Percentiles rank a stretch among this genome's conserved stretches.
These are phyloP conservation scores for Mesoclemmys tuberculata DNA, from an alignment of 2,113 vertebrate species.

Conservation along the genomic window DNA sequence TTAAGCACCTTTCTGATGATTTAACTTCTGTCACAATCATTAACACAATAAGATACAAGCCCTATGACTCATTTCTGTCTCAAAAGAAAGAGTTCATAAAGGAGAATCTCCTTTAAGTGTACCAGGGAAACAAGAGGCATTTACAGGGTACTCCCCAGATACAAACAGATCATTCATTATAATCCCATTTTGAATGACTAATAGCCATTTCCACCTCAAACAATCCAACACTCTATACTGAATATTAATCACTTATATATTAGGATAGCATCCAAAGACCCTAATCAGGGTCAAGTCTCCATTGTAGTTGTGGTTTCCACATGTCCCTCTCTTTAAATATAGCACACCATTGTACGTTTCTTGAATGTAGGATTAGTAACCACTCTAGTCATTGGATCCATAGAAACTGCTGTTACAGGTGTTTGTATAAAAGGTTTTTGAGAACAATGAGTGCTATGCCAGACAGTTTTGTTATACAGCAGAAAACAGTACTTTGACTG, in stretches of 20 bases:
- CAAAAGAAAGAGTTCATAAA: not conserved
- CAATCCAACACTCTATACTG: not conserved
- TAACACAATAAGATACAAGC: not conserved
- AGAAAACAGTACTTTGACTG: not conserved
- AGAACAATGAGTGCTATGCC: not conserved
- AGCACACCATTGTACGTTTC: not conserved
- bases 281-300: not conserved
- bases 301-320: not conserved
- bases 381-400: accelerated
- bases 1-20: not conserved
- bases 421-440: not conserved
- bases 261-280: not conserved
- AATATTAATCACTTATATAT: not conserved
- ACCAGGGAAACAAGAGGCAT: not conserved
- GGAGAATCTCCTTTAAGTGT: not conserved
- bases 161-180: not conserved
- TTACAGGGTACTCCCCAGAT: not conserved
- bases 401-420: not conserved
- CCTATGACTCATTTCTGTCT: not conserved
- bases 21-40: not conserved
- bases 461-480: not conserved
- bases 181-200: not conserved
- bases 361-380: not conserved
- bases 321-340: accelerated
- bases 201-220: not conserved